phyloP scores from a whole-genome alignment of 2,113 vertebrate genomes.

The Rafetus swinhoei region DNA sequence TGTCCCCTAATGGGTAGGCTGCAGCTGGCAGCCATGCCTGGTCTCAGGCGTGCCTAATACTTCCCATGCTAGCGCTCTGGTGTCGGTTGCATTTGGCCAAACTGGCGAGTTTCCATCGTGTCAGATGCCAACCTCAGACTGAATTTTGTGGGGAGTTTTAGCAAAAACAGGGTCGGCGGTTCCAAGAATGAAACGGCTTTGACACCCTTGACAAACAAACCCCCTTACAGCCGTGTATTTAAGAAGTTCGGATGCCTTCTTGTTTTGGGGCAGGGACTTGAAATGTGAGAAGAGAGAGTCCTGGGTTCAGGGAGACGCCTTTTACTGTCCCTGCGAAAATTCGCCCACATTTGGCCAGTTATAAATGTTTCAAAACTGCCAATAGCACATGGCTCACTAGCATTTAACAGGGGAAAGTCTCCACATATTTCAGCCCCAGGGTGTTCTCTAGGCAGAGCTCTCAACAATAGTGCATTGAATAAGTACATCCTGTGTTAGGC shows the following conservation, averaged over 20 bases:
- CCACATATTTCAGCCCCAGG: background rate
- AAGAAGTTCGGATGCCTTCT: background rate
- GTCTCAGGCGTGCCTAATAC: too few species aligned
- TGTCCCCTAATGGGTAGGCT: too few species aligned
- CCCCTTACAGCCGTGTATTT: background rate
- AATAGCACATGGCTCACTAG: background rate
- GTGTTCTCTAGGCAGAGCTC: background rate
- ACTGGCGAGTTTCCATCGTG: background rate
- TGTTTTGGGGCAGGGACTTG: background rate
- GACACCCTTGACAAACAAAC: background rate
- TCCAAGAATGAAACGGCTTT: background rate
- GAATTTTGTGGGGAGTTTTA: background rate
- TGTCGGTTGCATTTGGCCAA: background rate
- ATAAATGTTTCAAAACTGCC: background rate
- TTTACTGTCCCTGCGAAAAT: background rate
- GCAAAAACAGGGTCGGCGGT: background rate
- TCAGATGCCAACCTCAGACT: background rate
- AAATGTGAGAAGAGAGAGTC: background rate
- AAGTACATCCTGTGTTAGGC: background rate
- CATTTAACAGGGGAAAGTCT: background rate
- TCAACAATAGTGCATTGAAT: background rate
- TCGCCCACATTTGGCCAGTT: background rate
- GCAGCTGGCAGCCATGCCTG: background rate
- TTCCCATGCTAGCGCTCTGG: background rate
- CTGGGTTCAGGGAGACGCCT: background rate